Base-by-base conservation (phyloP, 2,888 invertebrate genomes). In the Epirrhoe tristata region DNA sequence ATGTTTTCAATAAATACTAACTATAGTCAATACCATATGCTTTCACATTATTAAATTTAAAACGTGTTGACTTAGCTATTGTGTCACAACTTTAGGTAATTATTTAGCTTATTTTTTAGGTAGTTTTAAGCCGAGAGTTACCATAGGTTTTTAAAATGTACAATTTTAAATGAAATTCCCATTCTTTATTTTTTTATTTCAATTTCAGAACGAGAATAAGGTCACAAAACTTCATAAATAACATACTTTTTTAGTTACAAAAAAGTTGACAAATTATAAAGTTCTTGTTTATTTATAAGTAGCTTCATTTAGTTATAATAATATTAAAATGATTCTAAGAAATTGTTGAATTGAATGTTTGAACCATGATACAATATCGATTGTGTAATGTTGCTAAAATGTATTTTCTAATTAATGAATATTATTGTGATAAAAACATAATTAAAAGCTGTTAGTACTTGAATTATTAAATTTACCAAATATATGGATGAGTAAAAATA, bases 61-160 rank as follows among this genome's bases (percentile, higher is more conserved):
- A 67, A 66, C 59, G 55, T 59, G 71, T 70, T 78, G 77, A 52
- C 70, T 69, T 71, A 77, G 79, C 79, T 76, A 8, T 51, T 75
- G 71, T 72, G 74, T 74, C 72, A 77, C 68, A 70, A 73, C 58
- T 24, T 17, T 58, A 58, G 58, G 17, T 51, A 58, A 72, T 71
- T 75, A 72, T 74, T 74, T 69, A 78, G 77, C 76, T 77, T 78
- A 80, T 79, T 77, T 79, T 74, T 66, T 82, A 82, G 81, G 77
- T 89, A 87, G 87, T 79, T 63, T 70, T 85, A 89, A 87, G 84
- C 80, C 81, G 81, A 85, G 85, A 83, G 91, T 91, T 91, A 91
- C 91, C 91, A 89, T 88, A 87, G 80, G 78, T 76, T 80, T 81
- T 81, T 80, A 77, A 79, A 81, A 78, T 83, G 87, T 90, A 91